These are phyloP conservation scores for Anableps anableps DNA, from an alignment of 2,797 vertebrate genomes.

Conservation along the genomic window DNA sequence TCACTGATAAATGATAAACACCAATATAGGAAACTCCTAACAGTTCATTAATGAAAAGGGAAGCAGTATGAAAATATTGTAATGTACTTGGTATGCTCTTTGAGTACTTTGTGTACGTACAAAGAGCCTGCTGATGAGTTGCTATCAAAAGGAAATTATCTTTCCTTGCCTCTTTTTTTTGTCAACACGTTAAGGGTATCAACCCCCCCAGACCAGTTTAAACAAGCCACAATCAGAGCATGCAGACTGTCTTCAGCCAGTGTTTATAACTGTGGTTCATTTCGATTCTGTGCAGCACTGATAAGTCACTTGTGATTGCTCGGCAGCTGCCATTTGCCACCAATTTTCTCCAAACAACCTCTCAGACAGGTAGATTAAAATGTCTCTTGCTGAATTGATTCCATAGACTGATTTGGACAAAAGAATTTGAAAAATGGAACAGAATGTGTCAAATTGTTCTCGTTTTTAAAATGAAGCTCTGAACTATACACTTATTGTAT, in stretches of 20 bases:
- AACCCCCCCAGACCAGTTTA: constrained; percentile 48
- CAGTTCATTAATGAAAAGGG: constrained; percentile 28
- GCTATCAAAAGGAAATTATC: constrained; percentile 56
- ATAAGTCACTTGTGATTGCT: constrained; percentile 67
- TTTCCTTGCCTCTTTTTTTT: constrained; percentile 38
- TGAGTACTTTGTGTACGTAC: constrained; percentile 11
- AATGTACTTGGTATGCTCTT: neutral
- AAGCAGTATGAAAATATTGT: constrained; percentile 29
- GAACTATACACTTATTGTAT: neutral
- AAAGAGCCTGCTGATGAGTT: constrained; percentile 66
- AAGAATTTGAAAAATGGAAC: constrained; percentile 18
- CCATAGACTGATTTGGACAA: constrained; percentile 10
- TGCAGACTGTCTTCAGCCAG: constrained; percentile 26
- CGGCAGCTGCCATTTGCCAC: constrained; percentile 15
- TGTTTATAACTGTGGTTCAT: constrained; percentile 24
- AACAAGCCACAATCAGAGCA: constrained; percentile 43
- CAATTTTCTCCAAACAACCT: constrained; percentile 21
- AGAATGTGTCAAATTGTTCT: constrained; percentile 18
- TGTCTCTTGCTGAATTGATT: constrained; percentile 26
- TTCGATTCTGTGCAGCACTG: constrained; percentile 63
- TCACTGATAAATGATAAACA: neutral
- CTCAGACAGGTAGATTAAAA: constrained; percentile 51
- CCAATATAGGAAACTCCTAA: constrained; percentile 2
- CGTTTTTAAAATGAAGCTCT: constrained; percentile 17
- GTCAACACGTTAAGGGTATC: constrained; percentile 56